Evolutionary conservation across 2,113 vertebrate species (phyloP).

Genomic region (Felis catus): DNA sequence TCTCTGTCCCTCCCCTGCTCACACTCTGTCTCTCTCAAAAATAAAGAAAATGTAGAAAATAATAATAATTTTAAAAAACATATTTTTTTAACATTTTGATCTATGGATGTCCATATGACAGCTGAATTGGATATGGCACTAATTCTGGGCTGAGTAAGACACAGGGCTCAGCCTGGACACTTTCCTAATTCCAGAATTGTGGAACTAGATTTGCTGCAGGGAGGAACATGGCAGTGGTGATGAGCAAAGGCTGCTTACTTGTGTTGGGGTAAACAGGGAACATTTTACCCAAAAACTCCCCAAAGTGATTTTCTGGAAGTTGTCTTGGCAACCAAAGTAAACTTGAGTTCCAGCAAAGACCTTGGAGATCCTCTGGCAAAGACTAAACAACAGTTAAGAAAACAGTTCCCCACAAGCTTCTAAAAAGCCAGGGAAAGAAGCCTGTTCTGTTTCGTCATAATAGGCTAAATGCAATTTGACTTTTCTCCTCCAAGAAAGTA

Average conservation of each 20-base stretch:
- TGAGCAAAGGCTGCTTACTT: background rate
- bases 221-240: background rate
- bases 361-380: background rate
- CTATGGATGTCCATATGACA: background rate
- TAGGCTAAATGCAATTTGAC: background rate
- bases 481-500: background rate
- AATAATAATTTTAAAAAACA: too few species aligned
- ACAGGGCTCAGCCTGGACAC: rapidly evolving
- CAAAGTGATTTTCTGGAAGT: constrained; percentile 43
- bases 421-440: background rate
- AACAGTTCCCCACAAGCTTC: background rate
- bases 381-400: background rate
- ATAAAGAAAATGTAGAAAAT: too few species aligned
- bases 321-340: constrained; percentile 41
- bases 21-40: too few species aligned
- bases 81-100: background rate
- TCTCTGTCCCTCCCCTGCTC: too few species aligned
- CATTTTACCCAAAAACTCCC: background rate
- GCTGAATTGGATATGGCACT: background rate
- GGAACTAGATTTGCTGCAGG: background rate
- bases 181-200: background rate
- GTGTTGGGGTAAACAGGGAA: background rate
- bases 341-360: constrained; percentile 33
- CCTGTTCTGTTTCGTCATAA: background rate
- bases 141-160: background rate